These are phyloP conservation scores for Sitophilus oryzae DNA, from an alignment of 1,140 invertebrate species.

Conservation along the genomic window DNA sequence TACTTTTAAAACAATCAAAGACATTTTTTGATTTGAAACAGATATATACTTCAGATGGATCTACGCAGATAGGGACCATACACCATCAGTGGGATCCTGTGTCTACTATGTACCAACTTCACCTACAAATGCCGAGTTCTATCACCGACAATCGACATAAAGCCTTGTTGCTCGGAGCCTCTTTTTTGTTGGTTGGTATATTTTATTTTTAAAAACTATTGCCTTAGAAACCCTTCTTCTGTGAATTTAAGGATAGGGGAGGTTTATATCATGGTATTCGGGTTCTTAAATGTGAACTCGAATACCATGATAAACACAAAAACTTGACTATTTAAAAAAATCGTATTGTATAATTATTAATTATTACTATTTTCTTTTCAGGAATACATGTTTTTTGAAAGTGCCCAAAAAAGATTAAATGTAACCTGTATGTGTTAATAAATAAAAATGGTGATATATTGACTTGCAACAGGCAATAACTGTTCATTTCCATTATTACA, in stretches of 20 bases:
- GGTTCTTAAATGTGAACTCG: too few relatives aligned
- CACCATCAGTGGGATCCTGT: constrained; percentile 52
- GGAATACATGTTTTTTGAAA: constrained; percentile 40
- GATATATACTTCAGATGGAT: constrained; percentile 47
- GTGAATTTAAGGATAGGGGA: too few relatives aligned
- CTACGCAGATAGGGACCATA: constrained; percentile 51
- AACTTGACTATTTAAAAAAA: too few relatives aligned
- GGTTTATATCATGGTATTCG: too few relatives aligned
- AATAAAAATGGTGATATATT: too few relatives aligned
- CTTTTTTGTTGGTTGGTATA: constrained; percentile 50
- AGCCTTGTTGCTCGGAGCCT: constrained; percentile 50
- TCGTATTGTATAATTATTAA: not conserved
- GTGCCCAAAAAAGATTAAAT: constrained; percentile 22
- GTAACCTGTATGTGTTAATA: constrained; percentile 28
- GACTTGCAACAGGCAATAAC: too few relatives aligned
- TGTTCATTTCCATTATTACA: too few relatives aligned
- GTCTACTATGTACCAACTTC: constrained; percentile 49
- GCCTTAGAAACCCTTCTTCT: too few relatives aligned
- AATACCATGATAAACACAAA: too few relatives aligned
- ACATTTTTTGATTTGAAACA: constrained; percentile 24
- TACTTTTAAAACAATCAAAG: not conserved
- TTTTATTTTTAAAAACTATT: not conserved
- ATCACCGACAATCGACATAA: constrained; percentile 50
- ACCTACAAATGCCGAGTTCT: constrained; percentile 46
- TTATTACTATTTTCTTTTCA: constrained; percentile 21